Evolutionary conservation across 1,140 invertebrate genomes (phyloP).

Genomic region (Drosophila setifemur): DNA sequence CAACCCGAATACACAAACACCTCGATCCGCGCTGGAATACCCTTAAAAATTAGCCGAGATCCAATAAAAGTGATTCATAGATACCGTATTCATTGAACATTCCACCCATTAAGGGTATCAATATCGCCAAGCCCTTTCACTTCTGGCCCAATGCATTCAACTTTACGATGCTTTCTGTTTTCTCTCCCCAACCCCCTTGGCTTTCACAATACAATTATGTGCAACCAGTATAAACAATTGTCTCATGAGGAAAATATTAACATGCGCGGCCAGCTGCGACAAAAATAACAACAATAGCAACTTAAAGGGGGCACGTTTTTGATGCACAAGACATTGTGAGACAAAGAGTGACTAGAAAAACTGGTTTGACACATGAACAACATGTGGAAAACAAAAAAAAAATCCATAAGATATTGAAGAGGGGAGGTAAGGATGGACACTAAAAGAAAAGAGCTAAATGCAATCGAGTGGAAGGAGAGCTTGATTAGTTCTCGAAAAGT

Average conservation of each 20-base stretch:
- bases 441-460: constrained; percentile 8
- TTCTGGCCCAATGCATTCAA: constrained; percentile 25
- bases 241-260: constrained; percentile 42
- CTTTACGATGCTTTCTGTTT: too few relatives aligned
- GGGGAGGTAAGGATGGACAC: background rate
- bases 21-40: background rate
- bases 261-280: constrained; percentile 19
- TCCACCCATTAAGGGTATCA: constrained; percentile 23
- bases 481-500: constrained; percentile 19
- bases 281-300: constrained; percentile 15
- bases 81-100: constrained; percentile 1
- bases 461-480: constrained; percentile 17
- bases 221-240: constrained; percentile 31
- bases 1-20: constrained; percentile 11
- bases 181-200: constrained; percentile 3
- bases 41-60: constrained; percentile 2
- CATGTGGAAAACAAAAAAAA: constrained; percentile 20
- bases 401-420: background rate
- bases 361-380: constrained; percentile 48
- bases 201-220: constrained; percentile 18
- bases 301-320: constrained; percentile 60
- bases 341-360: constrained; percentile 66
- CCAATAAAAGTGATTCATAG: constrained; percentile 17
- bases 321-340: constrained; percentile 33
- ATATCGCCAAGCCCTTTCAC: constrained; percentile 37